These are phyloP conservation scores for Camponotus floridanus DNA, from an alignment of 1,140 invertebrate species.

Conservation along the genomic window DNA sequence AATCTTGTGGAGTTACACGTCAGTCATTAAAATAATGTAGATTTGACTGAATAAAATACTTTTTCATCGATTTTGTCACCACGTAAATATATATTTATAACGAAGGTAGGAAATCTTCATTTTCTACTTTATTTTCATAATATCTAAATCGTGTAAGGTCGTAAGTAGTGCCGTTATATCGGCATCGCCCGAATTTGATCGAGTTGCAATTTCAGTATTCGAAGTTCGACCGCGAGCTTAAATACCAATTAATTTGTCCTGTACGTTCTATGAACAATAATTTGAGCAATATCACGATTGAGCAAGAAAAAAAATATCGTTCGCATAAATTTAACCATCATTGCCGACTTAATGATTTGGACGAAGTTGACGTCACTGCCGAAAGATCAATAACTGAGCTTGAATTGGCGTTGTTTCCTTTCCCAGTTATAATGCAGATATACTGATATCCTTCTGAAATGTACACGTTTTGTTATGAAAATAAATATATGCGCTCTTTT, in stretches of 20 bases:
- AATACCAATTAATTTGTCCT: slow-evolving; percentile 30
- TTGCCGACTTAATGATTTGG: not conserved
- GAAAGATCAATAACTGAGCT: slow-evolving; percentile 57
- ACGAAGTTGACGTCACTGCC: slow-evolving; percentile 52
- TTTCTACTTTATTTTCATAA: not conserved
- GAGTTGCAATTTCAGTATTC: not conserved
- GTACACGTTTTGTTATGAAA: not conserved
- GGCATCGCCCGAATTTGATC: slow-evolving; percentile 37
- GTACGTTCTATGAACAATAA: not conserved
- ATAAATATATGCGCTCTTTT: not conserved
- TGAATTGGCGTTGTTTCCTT: not conserved
- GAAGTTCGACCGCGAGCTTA: not conserved
- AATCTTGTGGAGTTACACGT: not conserved
- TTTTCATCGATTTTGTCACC: not conserved
- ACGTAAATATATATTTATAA: not conserved
- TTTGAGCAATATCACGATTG: not conserved
- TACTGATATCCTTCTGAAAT: not conserved
- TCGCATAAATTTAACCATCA: not conserved
- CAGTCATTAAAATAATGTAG: slow-evolving; percentile 32
- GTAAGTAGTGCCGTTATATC: not conserved
- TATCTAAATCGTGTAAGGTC: not conserved
- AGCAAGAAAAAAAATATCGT: not conserved
- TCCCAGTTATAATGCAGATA: not conserved
- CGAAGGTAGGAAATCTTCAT: slow-evolving; percentile 12
- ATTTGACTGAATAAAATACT: not conserved